phyloP scores from a whole-genome alignment of 2,797 vertebrate species.

The Myotis myotis region DNA sequence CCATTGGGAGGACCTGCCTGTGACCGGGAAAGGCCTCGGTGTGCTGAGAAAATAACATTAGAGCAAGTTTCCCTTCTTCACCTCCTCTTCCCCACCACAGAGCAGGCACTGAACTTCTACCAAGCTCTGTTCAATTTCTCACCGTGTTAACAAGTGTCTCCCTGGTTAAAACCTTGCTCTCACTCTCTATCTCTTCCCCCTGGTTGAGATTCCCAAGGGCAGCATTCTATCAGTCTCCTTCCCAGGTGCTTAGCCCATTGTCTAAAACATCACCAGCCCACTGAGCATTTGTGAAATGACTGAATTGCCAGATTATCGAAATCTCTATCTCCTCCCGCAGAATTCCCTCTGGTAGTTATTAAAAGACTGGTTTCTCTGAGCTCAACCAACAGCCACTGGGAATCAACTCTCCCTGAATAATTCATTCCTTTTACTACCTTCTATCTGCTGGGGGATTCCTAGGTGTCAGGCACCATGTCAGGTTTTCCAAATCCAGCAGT shows the following conservation, averaged over 20 bases:
- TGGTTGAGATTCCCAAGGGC: neutral
- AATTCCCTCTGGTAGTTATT: neutral
- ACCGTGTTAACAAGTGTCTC: neutral
- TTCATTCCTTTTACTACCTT: neutral
- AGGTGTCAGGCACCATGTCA: too few relatives aligned
- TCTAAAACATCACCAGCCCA: neutral
- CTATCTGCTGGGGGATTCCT: neutral
- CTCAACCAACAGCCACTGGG: neutral
- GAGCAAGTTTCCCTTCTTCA: neutral
- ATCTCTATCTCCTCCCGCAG: neutral
- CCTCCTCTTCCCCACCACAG: neutral
- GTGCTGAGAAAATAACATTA: neutral
- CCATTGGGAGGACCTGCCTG: neutral
- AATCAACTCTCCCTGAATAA: neutral
- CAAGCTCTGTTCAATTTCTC: neutral
- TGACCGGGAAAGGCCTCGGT: neutral
- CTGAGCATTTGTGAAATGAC: neutral
- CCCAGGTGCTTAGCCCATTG: neutral
- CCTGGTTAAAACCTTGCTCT: neutral
- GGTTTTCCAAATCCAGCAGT: neutral
- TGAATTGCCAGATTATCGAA: neutral
- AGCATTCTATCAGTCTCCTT: neutral
- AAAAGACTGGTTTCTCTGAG: neutral
- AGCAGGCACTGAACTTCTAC: neutral
- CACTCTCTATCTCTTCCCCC: neutral